phyloP scores from a whole-genome alignment of 2,113 vertebrate species.

The Amazona vittata region DNA sequence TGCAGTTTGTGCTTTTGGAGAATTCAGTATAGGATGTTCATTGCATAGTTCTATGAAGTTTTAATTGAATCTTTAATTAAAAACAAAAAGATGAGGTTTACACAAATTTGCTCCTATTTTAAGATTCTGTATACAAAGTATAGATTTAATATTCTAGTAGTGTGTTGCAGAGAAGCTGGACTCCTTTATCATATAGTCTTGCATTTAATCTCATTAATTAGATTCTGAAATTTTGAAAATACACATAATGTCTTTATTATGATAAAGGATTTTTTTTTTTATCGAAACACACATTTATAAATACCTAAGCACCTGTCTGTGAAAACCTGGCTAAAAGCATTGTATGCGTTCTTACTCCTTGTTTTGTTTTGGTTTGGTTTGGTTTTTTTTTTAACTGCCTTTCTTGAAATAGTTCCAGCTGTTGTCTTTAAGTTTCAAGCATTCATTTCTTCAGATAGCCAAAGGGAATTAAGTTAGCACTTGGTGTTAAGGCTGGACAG shows the following conservation, averaged over 20 bases:
- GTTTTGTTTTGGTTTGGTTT: too few species aligned
- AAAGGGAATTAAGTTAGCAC: too few species aligned
- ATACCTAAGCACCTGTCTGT: not conserved
- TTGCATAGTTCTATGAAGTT: not conserved
- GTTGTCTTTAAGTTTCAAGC: too few species aligned
- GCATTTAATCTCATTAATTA: not conserved
- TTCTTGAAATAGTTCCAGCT: too few species aligned
- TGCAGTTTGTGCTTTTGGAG: not conserved
- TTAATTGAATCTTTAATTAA: not conserved
- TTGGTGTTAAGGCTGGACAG: too few species aligned
- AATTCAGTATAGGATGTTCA: not conserved
- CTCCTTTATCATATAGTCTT: not conserved
- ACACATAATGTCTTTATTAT: not conserved
- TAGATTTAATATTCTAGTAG: not conserved
- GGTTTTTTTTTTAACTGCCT: too few species aligned
- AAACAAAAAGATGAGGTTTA: not conserved
- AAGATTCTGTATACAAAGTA: not conserved
- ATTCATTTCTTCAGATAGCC: too few species aligned
- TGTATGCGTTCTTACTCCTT: not conserved
- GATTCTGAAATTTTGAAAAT: not conserved
- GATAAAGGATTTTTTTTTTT: not conserved
- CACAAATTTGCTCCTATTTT: not conserved
- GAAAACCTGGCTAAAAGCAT: not conserved
- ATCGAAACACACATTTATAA: not conserved
- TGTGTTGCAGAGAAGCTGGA: not conserved